Evolutionary conservation across 2,797 vertebrate species (phyloP), one percentile per base, ranked within the genome.

Genomic region (Muscicapa striata): DNA sequence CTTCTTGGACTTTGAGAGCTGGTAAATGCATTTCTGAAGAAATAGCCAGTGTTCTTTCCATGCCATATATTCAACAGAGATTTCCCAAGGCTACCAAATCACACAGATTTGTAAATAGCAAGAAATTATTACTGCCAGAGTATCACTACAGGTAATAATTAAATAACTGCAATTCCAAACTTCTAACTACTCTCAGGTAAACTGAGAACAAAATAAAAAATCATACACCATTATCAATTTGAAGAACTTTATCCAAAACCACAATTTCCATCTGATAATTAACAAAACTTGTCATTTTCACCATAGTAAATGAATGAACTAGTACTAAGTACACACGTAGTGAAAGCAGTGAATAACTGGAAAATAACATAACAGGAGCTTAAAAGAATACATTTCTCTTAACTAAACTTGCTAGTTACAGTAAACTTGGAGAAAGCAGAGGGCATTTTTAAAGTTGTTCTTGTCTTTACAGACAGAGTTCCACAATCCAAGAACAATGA

Each of bases 181-280:
- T 61, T 87, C 21, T 20, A 64, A 52, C 46, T 30, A 24, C 29
- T 30, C 19, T 74, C n/a, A 52, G 17, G 36, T 63, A 74, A 78
- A 86, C 27, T 41, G 10, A 77, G 57, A 83, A 73, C 55, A 62
- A 92, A 96, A 75, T 27, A 11, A 75, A 92, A 97, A 88, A n/a
- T 69, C 86, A 55, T 29, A 94, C 40, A 1, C 21, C 22, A 58
- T 45, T 34, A 79, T 87, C 38, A 92, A 54, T 78, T 95, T 91
- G 73, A 88, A 87, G 73, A 83, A 62, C 95, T 97, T 89, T 95
- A 93, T 88, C 68, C 94, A 97, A 97, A 95, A 87, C 15, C 84
- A 96, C 95, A 36, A 70, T 3, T 49, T 90, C 78, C 84, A 73
- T 68, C 69, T 2, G 13, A 69, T 85, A 58, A 32, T 61, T 89